Evolutionary conservation across 2,888 invertebrate genomes (phyloP), one percentile per base, ranked within the genome.

Genomic region (Pollenia griseotomentosa): DNA sequence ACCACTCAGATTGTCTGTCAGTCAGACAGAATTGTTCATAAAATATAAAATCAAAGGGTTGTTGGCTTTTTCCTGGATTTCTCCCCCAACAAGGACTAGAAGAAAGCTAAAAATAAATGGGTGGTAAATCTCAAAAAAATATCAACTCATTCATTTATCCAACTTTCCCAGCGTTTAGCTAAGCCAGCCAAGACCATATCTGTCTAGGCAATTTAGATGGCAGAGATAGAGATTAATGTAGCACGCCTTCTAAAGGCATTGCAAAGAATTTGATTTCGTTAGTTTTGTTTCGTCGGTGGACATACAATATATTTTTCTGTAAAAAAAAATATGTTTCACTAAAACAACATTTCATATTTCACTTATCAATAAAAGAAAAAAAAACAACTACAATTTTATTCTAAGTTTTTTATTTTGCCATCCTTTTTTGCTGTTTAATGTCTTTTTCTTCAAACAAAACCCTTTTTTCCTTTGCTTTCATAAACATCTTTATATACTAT

Each of bases 31-130:
- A 68, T 44, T 59, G 51, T 68, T 51, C 40, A 74, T 74, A 66
- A 74, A 82, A 74, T 23, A 74, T 77, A n/a, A 77, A 81, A 81
- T 84, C 78, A 87, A 87, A 84, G 84, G 87, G 84, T 84, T 87
- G 81, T 77, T 79, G 75, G 57, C 68, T 61, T 63, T 68, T 71
- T 11, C 51, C 51, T 19, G 10, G 14, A 42, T 66, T 48, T 65
- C 14, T 55, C 33, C 83, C 51, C 59, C 9, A 42, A 16, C 61
- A 11, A 12, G 51, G 19, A 19, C 14, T 40, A 55, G 23, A 16
- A 71, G 61, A 23, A 75, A 74, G 19, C 42, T 46, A 33, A 16
- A 77, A 77, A 83, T 55, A 23, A 61, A 82, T 82, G 74, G 78
- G 55, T 46, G 79, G 83, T 51, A 70, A 81, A 81, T 77, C 75